Conservation (phyloP, 2,113 vertebrate species). For the cat (Felis catus) region DNA sequence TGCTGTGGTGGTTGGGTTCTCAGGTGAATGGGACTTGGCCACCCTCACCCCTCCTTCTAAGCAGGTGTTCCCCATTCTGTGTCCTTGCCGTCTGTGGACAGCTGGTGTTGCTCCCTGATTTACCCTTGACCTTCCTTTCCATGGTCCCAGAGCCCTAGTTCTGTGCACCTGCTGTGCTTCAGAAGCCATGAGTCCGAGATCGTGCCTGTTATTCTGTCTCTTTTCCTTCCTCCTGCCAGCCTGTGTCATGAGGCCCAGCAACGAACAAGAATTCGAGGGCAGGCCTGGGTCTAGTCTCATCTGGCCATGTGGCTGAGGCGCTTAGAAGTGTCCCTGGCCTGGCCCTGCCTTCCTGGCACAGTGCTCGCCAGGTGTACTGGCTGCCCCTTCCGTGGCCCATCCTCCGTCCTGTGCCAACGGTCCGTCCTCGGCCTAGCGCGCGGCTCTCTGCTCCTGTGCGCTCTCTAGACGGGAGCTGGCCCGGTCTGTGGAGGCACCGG, state of each 20-base stretch:
- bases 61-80: background rate
- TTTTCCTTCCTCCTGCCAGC: background rate
- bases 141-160: background rate
- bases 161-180: background rate
- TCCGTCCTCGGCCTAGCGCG: background rate
- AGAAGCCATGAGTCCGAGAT: background rate
- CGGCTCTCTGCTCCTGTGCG: background rate
- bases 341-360: background rate
- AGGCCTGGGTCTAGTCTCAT: background rate
- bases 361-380: background rate
- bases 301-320: background rate
- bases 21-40: background rate
- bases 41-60: background rate
- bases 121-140: background rate
- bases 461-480: background rate
- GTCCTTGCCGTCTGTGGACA: background rate
- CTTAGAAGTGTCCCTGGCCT: background rate
- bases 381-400: background rate
- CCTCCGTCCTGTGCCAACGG: background rate
- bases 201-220: rapidly evolving
- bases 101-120: background rate
- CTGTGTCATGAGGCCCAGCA: background rate
- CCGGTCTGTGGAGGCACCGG: background rate
- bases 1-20: background rate
- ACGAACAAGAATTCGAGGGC: background rate